Evolutionary conservation across 2,888 invertebrate genomes (phyloP).

Genomic region (Hydrotaea cyrtoneurina): DNA sequence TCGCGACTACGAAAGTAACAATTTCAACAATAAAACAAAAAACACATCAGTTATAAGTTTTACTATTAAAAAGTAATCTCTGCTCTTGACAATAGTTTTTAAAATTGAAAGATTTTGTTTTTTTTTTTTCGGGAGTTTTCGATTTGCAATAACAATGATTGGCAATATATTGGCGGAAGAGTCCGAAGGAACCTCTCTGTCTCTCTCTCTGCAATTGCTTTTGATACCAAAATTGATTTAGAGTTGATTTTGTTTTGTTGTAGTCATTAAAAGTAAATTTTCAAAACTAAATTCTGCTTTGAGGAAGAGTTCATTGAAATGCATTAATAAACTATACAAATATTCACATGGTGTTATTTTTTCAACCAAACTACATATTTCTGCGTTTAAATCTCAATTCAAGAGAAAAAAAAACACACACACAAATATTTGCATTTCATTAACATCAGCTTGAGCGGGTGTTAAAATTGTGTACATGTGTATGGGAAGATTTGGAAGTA

Average conservation of each 20-base stretch:
- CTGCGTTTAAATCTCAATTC: background rate
- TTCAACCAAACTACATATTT: background rate
- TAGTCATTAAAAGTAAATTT: too few relatives aligned
- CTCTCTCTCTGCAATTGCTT: too few relatives aligned
- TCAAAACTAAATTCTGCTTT: too few relatives aligned
- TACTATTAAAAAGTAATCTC: background rate
- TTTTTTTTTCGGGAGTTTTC: too few relatives aligned
- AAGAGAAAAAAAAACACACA: too few relatives aligned
- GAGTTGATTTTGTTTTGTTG: too few relatives aligned
- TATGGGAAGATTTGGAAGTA: background rate
- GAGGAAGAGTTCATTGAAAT: too few relatives aligned
- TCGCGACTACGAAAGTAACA: too few relatives aligned
- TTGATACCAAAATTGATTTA: too few relatives aligned
- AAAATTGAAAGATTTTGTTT: background rate
- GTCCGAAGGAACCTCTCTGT: too few relatives aligned
- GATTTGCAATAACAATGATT: background rate
- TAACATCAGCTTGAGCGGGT: background rate
- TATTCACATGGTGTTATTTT: background rate
- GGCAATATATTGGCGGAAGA: too few relatives aligned
- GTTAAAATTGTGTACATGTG: background rate
- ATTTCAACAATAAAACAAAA: background rate
- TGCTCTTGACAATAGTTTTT: background rate
- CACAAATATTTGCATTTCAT: conserved; percentile 20
- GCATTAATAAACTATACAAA: background rate
- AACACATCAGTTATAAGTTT: background rate